phyloP scores from a whole-genome alignment of 2,113 vertebrate species.

The Prietella phreatophila region DNA sequence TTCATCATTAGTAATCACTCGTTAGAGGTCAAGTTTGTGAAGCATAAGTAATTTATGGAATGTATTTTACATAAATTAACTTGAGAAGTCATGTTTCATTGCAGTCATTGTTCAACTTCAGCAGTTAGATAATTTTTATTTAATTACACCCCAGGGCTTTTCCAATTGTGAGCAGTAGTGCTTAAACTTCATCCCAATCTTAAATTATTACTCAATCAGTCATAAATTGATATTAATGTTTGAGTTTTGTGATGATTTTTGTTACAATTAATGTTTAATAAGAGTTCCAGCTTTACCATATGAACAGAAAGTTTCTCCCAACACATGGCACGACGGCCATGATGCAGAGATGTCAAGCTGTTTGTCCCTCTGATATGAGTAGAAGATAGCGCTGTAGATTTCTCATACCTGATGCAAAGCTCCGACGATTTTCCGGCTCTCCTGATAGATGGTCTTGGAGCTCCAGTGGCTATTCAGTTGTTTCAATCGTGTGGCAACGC shows the following conservation, averaged over 20 bases:
- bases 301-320: neutral
- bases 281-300: neutral
- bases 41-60: conserved; percentile 45
- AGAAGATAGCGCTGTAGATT: neutral
- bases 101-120: conserved; percentile 44
- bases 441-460: conserved; percentile 79
- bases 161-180: neutral
- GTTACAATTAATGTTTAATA: neutral
- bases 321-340: neutral
- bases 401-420: conserved; percentile 88
- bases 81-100: conserved; percentile 33
- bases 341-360: conserved; percentile 2
- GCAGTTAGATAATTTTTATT: conserved; percentile 20
- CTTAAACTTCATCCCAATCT: conserved; percentile 21
- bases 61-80: conserved; percentile 48
- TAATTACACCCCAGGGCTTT: conserved; percentile 40
- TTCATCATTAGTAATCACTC: conserved; percentile 44
- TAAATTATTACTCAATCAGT: conserved; percentile 16
- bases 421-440: conserved; percentile 87
- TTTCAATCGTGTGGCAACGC: conserved; percentile 74
- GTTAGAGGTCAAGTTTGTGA: conserved; percentile 41
- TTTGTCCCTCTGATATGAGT: neutral
- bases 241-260: neutral
- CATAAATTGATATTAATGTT: conserved; percentile 30
- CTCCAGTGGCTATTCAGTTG: conserved; percentile 85